Percentiles rank a stretch among this genome's conserved stretches.
Conservation (phyloP, 2,113 vertebrate species). For the Ophiodon elongatus region DNA sequence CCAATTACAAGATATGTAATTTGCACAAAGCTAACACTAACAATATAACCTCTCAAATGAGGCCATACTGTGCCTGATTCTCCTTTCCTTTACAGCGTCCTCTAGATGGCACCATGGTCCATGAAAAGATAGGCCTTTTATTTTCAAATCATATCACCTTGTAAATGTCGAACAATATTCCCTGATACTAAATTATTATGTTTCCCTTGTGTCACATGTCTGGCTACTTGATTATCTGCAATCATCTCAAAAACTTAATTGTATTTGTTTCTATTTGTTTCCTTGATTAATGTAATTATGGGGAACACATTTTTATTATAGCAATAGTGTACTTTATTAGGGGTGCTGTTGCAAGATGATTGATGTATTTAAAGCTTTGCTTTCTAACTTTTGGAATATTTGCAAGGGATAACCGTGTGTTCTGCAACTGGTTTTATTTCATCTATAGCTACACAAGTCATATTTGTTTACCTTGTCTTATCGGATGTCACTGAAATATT, state of each 20-base stretch:
- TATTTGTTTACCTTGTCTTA: slow-evolving; percentile 12
- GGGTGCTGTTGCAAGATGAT: not conserved
- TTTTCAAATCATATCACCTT: slow-evolving; percentile 63
- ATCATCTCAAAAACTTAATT: slow-evolving; percentile 55
- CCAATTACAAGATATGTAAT: not conserved
- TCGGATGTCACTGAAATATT: slow-evolving; percentile 48
- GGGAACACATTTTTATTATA: slow-evolving; percentile 55
- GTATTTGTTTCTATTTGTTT: slow-evolving; percentile 61
- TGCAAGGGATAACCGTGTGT: not conserved
- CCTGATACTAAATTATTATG: slow-evolving; percentile 66
- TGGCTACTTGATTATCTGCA: slow-evolving; percentile 57
- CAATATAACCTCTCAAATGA: not conserved
- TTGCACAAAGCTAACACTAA: not conserved
- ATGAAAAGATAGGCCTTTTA: slow-evolving; percentile 65
- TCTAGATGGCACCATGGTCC: slow-evolving; percentile 85
- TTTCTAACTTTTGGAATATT: slow-evolving; percentile 20
- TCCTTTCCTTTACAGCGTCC: slow-evolving; percentile 41
- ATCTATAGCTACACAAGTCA: not conserved
- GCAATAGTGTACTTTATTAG: slow-evolving; percentile 36
- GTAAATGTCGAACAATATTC: slow-evolving; percentile 69
- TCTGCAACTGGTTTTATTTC: slow-evolving; percentile 2
- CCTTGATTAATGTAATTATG: slow-evolving; percentile 58
- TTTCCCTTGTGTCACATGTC: slow-evolving; percentile 63
- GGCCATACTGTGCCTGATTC: not conserved
- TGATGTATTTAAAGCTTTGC: slow-evolving; percentile 9